Evolutionary conservation across 2,888 invertebrate species (phyloP).

Genomic region (Dascillus cervinus): DNA sequence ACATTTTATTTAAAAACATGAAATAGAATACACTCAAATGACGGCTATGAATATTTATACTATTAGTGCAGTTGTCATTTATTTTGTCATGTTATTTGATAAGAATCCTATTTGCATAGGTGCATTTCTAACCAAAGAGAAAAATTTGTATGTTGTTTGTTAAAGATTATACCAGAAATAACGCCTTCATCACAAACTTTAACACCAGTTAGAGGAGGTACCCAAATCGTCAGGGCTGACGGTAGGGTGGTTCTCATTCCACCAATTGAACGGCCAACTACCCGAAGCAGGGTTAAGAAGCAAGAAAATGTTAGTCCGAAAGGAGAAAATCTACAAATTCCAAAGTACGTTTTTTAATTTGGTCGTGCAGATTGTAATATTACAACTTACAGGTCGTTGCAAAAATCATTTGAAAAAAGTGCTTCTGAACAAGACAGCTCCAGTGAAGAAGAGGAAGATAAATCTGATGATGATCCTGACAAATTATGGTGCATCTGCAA

Average conservation of each 20-base stretch:
- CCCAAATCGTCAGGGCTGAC: slow-evolving; percentile 66
- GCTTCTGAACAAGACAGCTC: slow-evolving; percentile 39
- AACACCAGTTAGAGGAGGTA: slow-evolving; percentile 29
- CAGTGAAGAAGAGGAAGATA: slow-evolving; percentile 52
- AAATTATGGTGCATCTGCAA: slow-evolving; percentile 93
- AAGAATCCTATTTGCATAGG: too few species aligned
- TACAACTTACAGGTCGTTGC: slow-evolving; percentile 19
- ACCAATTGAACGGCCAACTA: slow-evolving; percentile 76
- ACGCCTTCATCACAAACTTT: too few species aligned
- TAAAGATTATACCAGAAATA: too few species aligned
- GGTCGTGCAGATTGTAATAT: too few species aligned
- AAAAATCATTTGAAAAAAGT: slow-evolving; percentile 35
- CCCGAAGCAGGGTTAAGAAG: slow-evolving; percentile 58
- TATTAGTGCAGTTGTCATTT: too few species aligned
- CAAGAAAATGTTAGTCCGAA: slow-evolving; percentile 12
- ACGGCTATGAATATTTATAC: too few species aligned
- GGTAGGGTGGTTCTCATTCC: slow-evolving; percentile 71
- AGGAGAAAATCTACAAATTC: slow-evolving; percentile 10
- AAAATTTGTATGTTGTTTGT: too few species aligned
- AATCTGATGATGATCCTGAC: slow-evolving; percentile 88
- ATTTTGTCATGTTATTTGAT: too few species aligned
- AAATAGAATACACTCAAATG: too few species aligned
- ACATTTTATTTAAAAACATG: too few species aligned
- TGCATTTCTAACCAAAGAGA: too few species aligned
- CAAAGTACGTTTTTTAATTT: slow-evolving; percentile 23